Evolutionary conservation across 1,140 invertebrate species (phyloP).

Genomic region (Oryctes rhinoceros): DNA sequence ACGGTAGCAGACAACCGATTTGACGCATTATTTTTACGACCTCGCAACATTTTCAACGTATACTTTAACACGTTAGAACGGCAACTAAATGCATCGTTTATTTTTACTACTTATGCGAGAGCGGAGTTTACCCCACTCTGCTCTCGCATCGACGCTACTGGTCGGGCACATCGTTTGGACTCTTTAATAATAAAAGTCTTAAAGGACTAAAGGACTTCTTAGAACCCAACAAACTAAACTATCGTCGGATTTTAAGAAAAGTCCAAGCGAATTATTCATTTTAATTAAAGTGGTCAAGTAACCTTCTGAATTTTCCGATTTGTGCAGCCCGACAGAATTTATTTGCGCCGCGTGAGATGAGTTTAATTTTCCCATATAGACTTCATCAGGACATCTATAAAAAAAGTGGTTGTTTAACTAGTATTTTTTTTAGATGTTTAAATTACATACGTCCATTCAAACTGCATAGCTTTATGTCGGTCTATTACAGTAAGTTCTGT

Average conservation of each 20-base stretch:
- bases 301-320: neutral
- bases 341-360: neutral
- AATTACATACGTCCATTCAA: neutral
- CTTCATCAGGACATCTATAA: conserved; percentile 28
- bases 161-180: no score
- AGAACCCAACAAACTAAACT: conserved; percentile 53
- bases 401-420: neutral
- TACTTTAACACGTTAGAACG: no score
- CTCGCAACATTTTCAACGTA: no score
- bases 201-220: no score
- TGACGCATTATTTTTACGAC: no score
- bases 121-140: no score
- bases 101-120: no score
- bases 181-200: no score
- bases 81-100: no score
- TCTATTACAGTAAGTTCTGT: neutral
- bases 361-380: conserved; percentile 27
- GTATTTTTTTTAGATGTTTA: neutral
- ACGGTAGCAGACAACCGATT: no score
- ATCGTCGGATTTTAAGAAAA: conserved; percentile 52
- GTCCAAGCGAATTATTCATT: conserved; percentile 54
- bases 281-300: conserved; percentile 48
- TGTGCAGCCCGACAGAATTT: neutral
- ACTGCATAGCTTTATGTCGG: conserved; percentile 7
- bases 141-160: no score